Evolutionary conservation across 2,888 invertebrate species (phyloP), one percentile per base, ranked within the genome.

Genomic region (Brenthis ino): DNA sequence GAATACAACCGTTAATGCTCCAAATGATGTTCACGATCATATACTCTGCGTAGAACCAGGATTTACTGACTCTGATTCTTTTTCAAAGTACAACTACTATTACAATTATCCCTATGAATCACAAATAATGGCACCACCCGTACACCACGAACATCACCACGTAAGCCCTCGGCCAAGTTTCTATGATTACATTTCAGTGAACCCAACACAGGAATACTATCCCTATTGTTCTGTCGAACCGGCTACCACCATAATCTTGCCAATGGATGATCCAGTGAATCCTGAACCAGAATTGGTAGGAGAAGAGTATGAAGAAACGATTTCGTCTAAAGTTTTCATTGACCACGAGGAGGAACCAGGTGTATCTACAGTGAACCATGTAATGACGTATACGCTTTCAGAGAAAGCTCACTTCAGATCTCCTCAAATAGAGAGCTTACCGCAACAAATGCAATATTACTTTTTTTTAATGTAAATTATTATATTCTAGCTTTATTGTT

Each of bases 361-460:
- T 0, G 76, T 86, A 0, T 82, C 89, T 0, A 87, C 88, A 8
- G 88, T 93, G 1, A 89, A 90, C 70, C 92, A 92, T 63, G 85
- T 92, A 0, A 93, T 85, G 79, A 89, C 87, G 0, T 92, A 92
- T 73, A 89, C 91, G 0, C 72, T 92, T 3, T 84, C 87, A 3
- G 93, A 92, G 61, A 91, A 91, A 67, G 82, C 91, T 0, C 88
- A 90, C 70, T 92, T 87, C 67, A 88, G 78, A 75, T 85, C 84
- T 0, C 91, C 92, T 0, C 82, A 88, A 68, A 84, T 89, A 50
- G 87, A 89, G 67, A 82, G 78, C 47, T 74, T 93, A 47, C 92
- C 93, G 1, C 85, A 92, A 72, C 92, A 93, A 74, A 83, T 90
- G 85, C 91, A 92, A 66, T 93, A 93, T 72, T 85, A 83, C 61